Base-by-base conservation (phyloP, 2,113 vertebrate species). In the Bambusicola thoracicus region DNA sequence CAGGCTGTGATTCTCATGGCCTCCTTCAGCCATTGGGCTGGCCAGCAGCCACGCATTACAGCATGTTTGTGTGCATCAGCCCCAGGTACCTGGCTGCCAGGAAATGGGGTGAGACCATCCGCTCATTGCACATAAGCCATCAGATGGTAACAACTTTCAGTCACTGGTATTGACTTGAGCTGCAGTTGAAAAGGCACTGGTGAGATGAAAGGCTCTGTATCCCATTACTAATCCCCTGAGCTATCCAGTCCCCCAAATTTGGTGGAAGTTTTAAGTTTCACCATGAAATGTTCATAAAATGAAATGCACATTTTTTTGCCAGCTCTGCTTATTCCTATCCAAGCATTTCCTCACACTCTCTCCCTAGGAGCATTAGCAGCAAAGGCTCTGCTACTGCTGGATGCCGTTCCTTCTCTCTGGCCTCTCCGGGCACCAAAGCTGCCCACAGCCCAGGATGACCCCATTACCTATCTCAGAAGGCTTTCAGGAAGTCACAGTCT, bases 211-310 rank as follows among this genome's bases (percentile, higher is more conserved):
- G 96, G 80, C 95, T 95, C 82, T 92, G 84, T 96, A 95, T 96
- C 94, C 93, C 91, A 90, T 97, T 97, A 97, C 97, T 96, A 97
- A 97, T 97, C 95, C 96, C 94, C 92, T 90, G 96, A 96, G 93
- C 87, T 77, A 95, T 95, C 94, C 94, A 81, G 96, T 96, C 89
- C 85, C 95, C 94, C 81, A 96, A 94, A 96, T 96, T 96, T 96
- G 91, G 94, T 93, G 93, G 95, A 95, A 93, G 97, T 96, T 95
- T 97, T 97, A 96, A 91, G 94, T 97, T 97, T 97, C 96, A 97
- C 95, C 96, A 95, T 97, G 95, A 97, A 96, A 97, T 93, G 93
- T 87, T 97, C 91, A 86, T 93, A 90, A 96, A 97, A 97, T 96
- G 96, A 97, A 97, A 96, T 44, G 92, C 96, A 97, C 94, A 96